These are phyloP conservation scores for Edolisoma coerulescens DNA, from an alignment of 2,113 vertebrate species.

Conservation along the genomic window DNA sequence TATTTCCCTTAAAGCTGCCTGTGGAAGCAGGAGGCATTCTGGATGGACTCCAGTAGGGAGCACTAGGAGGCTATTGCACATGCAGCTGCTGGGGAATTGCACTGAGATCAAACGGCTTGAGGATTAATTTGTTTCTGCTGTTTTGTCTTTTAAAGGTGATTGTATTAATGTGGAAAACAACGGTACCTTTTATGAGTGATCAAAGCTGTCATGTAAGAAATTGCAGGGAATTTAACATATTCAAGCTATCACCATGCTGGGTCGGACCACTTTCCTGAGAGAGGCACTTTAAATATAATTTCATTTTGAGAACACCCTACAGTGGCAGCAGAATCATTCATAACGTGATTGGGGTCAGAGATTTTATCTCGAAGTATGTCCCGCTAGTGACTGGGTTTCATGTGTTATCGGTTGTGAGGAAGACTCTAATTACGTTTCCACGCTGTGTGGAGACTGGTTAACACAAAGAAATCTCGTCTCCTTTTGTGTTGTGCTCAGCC, in stretches of 20 bases:
- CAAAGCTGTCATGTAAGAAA: constrained; percentile 28
- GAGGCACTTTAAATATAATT: neutral
- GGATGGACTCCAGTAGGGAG: constrained; percentile 37
- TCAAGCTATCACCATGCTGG: neutral
- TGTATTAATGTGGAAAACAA: neutral
- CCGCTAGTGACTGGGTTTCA: neutral
- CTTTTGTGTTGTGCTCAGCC: constrained; percentile 23
- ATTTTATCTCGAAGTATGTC: constrained; percentile 6
- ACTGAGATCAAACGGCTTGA: neutral
- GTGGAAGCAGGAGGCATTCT: neutral
- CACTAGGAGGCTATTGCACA: constrained; percentile 34
- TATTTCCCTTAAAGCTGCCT: neutral
- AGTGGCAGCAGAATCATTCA: neutral
- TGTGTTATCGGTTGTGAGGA: neutral
- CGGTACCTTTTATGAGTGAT: constrained; percentile 1
- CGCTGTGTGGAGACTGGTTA: neutral
- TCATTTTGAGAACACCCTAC: neutral
- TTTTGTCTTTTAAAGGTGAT: neutral
- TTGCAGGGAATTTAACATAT: neutral
- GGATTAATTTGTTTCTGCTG: neutral
- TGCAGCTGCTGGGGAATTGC: neutral
- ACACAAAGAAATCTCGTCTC: constrained; percentile 18
- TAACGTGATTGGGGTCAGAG: neutral
- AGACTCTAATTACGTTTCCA: neutral
- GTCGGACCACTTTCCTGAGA: neutral